Base-by-base conservation (phyloP, 53 echinoderm and acorn worm genomes). In the Astropecten irregularis region DNA sequence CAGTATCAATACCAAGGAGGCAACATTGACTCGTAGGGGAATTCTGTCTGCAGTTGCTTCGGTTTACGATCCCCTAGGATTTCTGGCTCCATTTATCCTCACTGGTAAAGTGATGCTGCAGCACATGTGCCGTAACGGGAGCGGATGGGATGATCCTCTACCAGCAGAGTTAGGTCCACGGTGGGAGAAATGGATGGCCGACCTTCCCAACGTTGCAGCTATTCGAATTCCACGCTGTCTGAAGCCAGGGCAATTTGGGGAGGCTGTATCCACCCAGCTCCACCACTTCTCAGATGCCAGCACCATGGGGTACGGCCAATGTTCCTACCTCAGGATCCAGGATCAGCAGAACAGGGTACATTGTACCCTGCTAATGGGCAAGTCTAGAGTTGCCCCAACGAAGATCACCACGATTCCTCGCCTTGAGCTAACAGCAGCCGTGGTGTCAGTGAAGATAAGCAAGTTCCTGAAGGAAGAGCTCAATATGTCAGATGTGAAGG, bases 351-450 rank as follows among this genome's bases (percentile, higher is more conserved):
- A 66, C 26, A 34, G 59, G 50, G 91, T 91, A 44, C 87, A 85
- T 59, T 79, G 85, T 37, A 53, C 33, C 2, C 48, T 90, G 22
- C 40, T 81, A 23, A 69, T 86, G 25, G 90, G 79, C 58, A 86
- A 90, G 57, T 61, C 86, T 2, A 76, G 90, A 64, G 81, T 85
- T 0, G 67, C 85, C 4, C 90, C 90, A 4, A 32, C 81, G 0
- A 90, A 90, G 82, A 19, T 57, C 11, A 66, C 86, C 1, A 85
- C 90, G 10, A 64, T 89, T 40, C 89, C 89, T 4, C 76, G 84
- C 28, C 42, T 89, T 30, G 84, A 89, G 54, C 61, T 87, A 2
- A 68, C 82, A 42, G 87, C 87, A 38, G 91, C 87, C 2, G 91
- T 87, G 56, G 87, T 83, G 33, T 65, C 88, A 37, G 82, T 66